A percentile compares a stretch with the other conserved stretches of the same genome.
Conservation (phyloP, 1,140 invertebrate genomes). For the Euglossa dilemma region DNA sequence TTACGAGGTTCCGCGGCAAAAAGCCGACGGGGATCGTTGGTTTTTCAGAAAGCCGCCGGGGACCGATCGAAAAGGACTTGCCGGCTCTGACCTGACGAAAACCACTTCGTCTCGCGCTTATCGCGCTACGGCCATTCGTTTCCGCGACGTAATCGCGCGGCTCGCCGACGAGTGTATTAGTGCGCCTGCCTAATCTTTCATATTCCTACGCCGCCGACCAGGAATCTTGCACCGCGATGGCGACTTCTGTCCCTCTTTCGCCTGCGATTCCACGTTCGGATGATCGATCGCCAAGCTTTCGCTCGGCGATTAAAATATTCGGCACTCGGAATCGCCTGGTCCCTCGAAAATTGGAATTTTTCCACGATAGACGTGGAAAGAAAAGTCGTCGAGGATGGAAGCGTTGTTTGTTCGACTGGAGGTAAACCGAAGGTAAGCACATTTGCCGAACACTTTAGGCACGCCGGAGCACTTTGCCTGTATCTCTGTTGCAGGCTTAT, state of each 20-base stretch:
- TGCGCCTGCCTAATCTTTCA: slow-evolving; percentile 61
- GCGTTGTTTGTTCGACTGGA: too few relatives aligned
- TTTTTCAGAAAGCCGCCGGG: slow-evolving; percentile 24
- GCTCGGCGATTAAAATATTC: too few relatives aligned
- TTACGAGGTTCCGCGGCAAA: slow-evolving; percentile 23
- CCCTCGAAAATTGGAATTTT: too few relatives aligned
- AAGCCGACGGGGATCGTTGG: slow-evolving; percentile 11
- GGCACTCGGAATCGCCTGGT: too few relatives aligned
- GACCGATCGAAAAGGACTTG: slow-evolving; percentile 28
- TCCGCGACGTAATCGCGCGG: slow-evolving; percentile 57
- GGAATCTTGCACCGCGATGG: slow-evolving; percentile 14
- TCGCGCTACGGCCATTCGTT: slow-evolving; percentile 58
- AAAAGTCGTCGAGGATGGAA: too few relatives aligned
- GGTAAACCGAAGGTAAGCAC: too few relatives aligned
- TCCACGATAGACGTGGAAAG: too few relatives aligned
- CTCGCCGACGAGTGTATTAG: slow-evolving; percentile 46
- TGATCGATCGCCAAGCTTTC: background rate
- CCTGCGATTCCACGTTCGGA: background rate
- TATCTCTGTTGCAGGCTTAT: too few relatives aligned
- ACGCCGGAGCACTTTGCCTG: too few relatives aligned
- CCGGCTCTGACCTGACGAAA: slow-evolving; percentile 54
- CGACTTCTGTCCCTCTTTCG: background rate
- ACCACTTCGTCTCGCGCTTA: slow-evolving; percentile 64
- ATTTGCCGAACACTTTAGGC: too few relatives aligned
- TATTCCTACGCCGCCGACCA: slow-evolving; percentile 40